Evolutionary conservation across 2,113 vertebrate species (phyloP), one percentile per base, ranked within the genome.

Genomic region (Eidolon helvum): DNA sequence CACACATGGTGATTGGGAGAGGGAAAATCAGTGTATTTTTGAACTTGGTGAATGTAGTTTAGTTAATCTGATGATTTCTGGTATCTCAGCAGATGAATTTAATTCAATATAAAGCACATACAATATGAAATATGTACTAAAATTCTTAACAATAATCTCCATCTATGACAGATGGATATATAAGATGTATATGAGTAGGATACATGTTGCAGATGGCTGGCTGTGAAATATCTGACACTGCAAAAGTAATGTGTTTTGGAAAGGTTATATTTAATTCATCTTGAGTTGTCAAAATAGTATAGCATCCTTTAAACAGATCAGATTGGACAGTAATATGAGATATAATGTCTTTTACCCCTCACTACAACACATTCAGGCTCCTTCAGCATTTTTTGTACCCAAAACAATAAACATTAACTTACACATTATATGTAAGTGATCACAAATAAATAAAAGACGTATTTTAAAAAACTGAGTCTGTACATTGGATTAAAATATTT

Each of bases 21-120:
- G 63, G 63, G 38, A 96, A 94, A 79, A 79, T 48, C 7, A 57
- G 2, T 91, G 18, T 66, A n/a, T 48, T 87, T 91, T 94, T 72
- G 22, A 94, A 59, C 16, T 35, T 68, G 59, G 28, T 18, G 28
- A 92, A 68, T 79, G 11, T 78, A 63, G 96, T 95, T 97, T 90
- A 87, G 53, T 68, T 61, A 48, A 75, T 72, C 12, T 4, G 40
- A 3, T 86, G 66, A 87, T 82, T 88, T 91, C 55, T 80, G n/a
- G 2, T 63, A 38, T 83, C 43, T 83, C 53, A 90, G 5, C 21
- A 79, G 68, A 66, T 82, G 5, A 89, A 82, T 90, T 55, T 63
- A 93, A 75, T 87, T 94, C 6, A 55, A 43, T 68, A 50, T 48
- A 83, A 93, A 85, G 2, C 2, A 43, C 21, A 50, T 79, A 85